Evolutionary conservation across 2,113 vertebrate genomes (phyloP).

Genomic region (Thalassoma bifasciatum): DNA sequence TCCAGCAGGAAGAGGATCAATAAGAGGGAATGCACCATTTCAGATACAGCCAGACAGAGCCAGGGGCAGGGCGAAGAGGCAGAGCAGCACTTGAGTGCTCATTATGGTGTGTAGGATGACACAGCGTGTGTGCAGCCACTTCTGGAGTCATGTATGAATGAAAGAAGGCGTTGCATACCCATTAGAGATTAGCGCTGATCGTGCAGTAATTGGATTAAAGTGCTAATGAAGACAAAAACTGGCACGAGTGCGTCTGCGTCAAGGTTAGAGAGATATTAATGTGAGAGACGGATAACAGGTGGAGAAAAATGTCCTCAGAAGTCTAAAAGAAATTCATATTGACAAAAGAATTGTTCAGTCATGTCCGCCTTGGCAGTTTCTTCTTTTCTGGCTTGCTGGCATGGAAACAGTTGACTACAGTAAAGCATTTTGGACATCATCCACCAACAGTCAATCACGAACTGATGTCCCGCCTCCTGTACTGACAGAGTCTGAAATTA

Average conservation of each 20-base stretch:
- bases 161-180: conserved; percentile 33
- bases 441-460: conserved; percentile 69
- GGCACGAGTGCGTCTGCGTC: conserved; percentile 25
- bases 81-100: conserved; percentile 73
- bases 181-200: conserved; percentile 47
- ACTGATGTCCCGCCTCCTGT: conserved; percentile 56
- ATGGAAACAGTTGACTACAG: conserved; percentile 68
- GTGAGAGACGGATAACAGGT: neutral
- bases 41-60: conserved; percentile 75
- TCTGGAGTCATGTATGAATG: conserved; percentile 53
- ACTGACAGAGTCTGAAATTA: conserved; percentile 52
- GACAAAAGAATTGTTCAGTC: conserved; percentile 35
- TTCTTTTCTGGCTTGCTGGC: conserved; percentile 41
- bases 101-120: conserved; percentile 68
- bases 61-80: conserved; percentile 71
- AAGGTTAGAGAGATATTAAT: conserved; percentile 43
- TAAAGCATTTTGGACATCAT: conserved; percentile 61
- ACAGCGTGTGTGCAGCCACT: conserved; percentile 58
- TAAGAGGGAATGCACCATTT: conserved; percentile 80
- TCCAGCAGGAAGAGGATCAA: conserved; percentile 80
- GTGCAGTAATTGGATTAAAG: conserved; percentile 65
- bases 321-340: neutral
- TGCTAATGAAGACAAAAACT: conserved; percentile 59
- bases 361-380: conserved; percentile 26
- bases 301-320: neutral